Evolutionary conservation across 2,888 invertebrate species (phyloP).

Genomic region (Drosophila niveifrons): DNA sequence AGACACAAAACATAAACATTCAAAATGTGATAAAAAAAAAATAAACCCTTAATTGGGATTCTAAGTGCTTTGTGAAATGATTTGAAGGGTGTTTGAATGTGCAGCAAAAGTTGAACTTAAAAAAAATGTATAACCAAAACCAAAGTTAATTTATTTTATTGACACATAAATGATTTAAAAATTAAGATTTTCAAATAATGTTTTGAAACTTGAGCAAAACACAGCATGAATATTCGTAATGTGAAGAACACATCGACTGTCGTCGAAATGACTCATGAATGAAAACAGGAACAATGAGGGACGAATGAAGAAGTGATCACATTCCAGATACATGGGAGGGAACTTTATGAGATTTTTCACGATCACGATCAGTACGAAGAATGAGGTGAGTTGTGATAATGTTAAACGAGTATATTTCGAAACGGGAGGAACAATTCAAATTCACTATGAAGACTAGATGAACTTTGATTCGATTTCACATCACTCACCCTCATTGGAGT

Average conservation of each 20-base stretch:
- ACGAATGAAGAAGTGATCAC: slow-evolving; percentile 30
- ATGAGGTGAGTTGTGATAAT: slow-evolving; percentile 46
- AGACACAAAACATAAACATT: slow-evolving; percentile 65
- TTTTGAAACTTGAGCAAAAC: slow-evolving; percentile 74
- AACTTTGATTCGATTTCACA: slow-evolving; percentile 46
- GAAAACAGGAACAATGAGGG: slow-evolving; percentile 20
- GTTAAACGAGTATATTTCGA: slow-evolving; percentile 6
- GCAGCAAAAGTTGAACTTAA: slow-evolving; percentile 28
- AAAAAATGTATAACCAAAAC: slow-evolving; percentile 13
- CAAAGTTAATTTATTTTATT: slow-evolving; percentile 28
- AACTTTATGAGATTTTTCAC: slow-evolving; percentile 12
- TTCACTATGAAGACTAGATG: slow-evolving; percentile 23
- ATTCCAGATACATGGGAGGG: slow-evolving; percentile 9
- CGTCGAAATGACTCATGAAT: slow-evolving; percentile 40
- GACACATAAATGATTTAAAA: slow-evolving; percentile 27
- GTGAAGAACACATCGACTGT: slow-evolving; percentile 22
- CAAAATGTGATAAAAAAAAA: slow-evolving; percentile 30
- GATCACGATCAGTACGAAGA: slow-evolving; percentile 27
- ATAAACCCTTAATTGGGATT: slow-evolving; percentile 20
- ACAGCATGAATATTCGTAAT: slow-evolving; percentile 75
- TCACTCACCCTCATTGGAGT: slow-evolving; percentile 85
- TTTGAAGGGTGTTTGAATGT: slow-evolving; percentile 53
- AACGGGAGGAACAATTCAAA: slow-evolving; percentile 8
- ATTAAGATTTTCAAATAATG: slow-evolving; percentile 25
- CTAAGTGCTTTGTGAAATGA: slow-evolving; percentile 62